phyloP scores from a whole-genome alignment of 1,140 invertebrate species.

The Eufriesea mexicana region DNA sequence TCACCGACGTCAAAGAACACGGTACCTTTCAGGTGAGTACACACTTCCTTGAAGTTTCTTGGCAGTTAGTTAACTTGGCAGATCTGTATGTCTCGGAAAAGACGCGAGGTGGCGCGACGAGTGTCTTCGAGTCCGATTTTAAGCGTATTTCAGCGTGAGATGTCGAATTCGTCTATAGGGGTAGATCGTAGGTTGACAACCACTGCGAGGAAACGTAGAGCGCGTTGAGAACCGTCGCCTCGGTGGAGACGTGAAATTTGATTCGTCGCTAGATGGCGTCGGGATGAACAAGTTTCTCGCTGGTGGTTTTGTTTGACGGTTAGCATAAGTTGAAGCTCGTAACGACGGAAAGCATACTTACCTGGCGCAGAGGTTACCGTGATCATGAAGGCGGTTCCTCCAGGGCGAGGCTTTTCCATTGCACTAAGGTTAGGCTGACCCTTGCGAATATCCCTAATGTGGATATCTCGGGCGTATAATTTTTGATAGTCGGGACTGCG shows the following conservation, averaged over 20 bases:
- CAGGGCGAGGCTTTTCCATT: constrained; percentile 88
- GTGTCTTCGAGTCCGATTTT: too few relatives aligned
- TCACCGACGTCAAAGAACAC: constrained; percentile 76
- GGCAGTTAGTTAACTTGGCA: too few relatives aligned
- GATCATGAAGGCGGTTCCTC: constrained; percentile 87
- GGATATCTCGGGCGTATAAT: constrained; percentile 87
- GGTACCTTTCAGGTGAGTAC: constrained; percentile 77
- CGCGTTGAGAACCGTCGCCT: not conserved
- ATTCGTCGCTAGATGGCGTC: constrained; percentile 12
- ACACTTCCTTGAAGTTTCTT: not conserved
- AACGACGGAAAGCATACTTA: constrained; percentile 81
- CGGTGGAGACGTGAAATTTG: too few relatives aligned
- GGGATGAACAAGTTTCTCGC: constrained; percentile 25
- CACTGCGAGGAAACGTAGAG: not conserved
- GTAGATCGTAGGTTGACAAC: not conserved
- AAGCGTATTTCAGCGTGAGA: too few relatives aligned
- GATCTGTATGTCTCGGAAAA: too few relatives aligned
- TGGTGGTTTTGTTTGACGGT: not conserved
- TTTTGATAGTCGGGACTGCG: constrained; percentile 87
- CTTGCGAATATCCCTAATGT: constrained; percentile 89
- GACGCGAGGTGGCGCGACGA: too few relatives aligned
- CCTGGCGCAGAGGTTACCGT: constrained; percentile 86
- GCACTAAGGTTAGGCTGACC: constrained; percentile 87
- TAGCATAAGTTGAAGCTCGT: constrained; percentile 15
- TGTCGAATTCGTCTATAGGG: not conserved